phyloP scores from a whole-genome alignment of 2,113 vertebrate species.

The Nerophis ophidion region DNA sequence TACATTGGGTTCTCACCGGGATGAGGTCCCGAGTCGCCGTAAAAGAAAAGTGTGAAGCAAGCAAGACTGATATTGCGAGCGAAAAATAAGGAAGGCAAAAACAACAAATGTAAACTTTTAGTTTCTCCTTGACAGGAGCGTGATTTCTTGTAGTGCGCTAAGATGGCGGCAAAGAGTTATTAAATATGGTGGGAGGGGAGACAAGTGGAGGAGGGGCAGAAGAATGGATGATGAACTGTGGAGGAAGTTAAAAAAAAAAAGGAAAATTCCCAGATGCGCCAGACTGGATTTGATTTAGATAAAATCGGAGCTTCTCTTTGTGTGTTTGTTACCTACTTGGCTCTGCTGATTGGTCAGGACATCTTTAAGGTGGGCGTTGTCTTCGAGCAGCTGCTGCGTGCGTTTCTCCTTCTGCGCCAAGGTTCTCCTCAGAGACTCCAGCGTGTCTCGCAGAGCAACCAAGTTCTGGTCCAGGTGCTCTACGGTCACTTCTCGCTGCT shows the following conservation, averaged over 20 bases:
- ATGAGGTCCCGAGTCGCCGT: conserved; percentile 27
- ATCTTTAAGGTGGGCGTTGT: conserved; percentile 51
- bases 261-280: conserved; percentile 56
- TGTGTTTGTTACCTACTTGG: conserved; percentile 43
- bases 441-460: conserved; percentile 36
- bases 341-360: conserved; percentile 46
- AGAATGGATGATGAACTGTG: conserved; percentile 64
- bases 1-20: conserved; percentile 55
- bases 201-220: conserved; percentile 45
- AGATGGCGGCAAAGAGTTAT: conserved; percentile 64
- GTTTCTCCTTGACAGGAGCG: conserved; percentile 59
- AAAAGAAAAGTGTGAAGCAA: conserved; percentile 1
- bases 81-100: conserved; percentile 25
- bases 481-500: conserved; percentile 29
- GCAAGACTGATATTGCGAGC: conserved; percentile 11
- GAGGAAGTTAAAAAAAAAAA: conserved; percentile 63
- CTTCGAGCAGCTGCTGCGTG: conserved; percentile 42
- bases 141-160: conserved; percentile 58
- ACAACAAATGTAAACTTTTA: conserved; percentile 28
- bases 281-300: conserved; percentile 65
- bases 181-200: conserved; percentile 61
- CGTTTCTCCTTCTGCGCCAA: conserved; percentile 52
- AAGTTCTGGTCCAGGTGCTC: conserved; percentile 46
- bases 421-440: conserved; percentile 54
- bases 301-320: conserved; percentile 36